Conservation (phyloP, 1,140 invertebrate genomes). For the Apis cerana region DNA sequence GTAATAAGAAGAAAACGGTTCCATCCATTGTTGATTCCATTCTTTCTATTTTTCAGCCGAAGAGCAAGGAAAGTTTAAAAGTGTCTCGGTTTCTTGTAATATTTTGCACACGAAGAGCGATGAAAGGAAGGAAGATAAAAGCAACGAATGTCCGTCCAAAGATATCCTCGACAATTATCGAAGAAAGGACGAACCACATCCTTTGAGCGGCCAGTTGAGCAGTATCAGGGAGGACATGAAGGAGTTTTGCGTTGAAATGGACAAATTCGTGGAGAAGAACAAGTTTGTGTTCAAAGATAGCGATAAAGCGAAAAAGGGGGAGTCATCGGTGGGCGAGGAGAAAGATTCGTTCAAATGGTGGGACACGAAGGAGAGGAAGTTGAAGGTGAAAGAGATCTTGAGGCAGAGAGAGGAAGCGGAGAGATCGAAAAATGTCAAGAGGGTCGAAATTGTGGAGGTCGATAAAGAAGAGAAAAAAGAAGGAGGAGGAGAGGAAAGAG, state of each 20-base stretch:
- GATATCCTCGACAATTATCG: constrained; percentile 34
- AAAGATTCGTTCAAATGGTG: constrained; percentile 39
- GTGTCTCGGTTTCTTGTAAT: constrained; percentile 37
- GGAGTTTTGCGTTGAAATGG: constrained; percentile 60
- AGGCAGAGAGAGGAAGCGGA: constrained; percentile 25
- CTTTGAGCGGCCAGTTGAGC: constrained; percentile 45
- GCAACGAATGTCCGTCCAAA: background rate
- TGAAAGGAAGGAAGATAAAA: background rate
- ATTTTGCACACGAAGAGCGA: background rate
- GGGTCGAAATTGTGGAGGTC: background rate
- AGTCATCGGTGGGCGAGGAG: background rate
- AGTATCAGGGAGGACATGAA: constrained; percentile 68
- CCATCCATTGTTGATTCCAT: background rate
- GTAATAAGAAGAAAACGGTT: too few species aligned
- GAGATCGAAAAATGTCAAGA: background rate
- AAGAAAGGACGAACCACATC: constrained; percentile 8
- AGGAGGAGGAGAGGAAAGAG: background rate
- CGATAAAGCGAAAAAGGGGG: constrained; percentile 49
- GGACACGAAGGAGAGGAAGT: constrained; percentile 38
- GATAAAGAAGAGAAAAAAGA: background rate
- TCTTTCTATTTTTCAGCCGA: background rate
- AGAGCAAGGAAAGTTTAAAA: background rate
- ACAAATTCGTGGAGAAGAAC: constrained; percentile 63
- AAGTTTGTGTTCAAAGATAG: constrained; percentile 64
- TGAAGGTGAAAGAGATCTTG: constrained; percentile 31